These are phyloP conservation scores for Chymomyza fuscimana DNA, from an alignment of 2,888 invertebrate species.

Conservation along the genomic window DNA sequence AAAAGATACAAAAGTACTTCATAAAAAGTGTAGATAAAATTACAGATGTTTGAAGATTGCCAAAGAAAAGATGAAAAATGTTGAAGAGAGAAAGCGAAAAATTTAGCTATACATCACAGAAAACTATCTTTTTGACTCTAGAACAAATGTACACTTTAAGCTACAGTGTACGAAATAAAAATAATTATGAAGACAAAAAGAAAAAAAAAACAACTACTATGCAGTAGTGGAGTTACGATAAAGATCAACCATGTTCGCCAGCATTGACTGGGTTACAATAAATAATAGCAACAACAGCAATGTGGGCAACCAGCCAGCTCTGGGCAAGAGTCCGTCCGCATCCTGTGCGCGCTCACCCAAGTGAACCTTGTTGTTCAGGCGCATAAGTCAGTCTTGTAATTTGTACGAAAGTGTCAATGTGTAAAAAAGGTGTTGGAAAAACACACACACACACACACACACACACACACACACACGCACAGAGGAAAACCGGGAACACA, in stretches of 20 bases:
- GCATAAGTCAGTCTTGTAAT: constrained; percentile 16
- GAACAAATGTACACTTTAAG: no score
- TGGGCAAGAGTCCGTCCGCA: neutral
- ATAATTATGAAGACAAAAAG: constrained; percentile 3
- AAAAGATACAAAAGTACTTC: no score
- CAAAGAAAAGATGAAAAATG: no score
- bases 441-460: constrained; percentile 39
- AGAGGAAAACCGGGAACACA: neutral
- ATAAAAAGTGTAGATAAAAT: no score
- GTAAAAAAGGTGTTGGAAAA: constrained; percentile 68
- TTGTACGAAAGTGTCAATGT: constrained; percentile 67
- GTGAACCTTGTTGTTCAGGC: constrained; percentile 1
- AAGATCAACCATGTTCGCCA: constrained; percentile 32
- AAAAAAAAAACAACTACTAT: neutral
- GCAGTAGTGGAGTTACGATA: constrained; percentile 27
- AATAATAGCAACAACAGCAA: constrained; percentile 18
- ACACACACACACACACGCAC: neutral
- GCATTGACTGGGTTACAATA: neutral
- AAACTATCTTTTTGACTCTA: no score
- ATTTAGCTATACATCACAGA: no score
- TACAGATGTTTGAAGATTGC: no score
- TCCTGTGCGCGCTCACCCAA: constrained; percentile 5
- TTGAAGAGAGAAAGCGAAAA: no score
- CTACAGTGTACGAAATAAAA: constrained; percentile 11
- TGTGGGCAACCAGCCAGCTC: constrained; percentile 36